Base-by-base conservation (phyloP, 1,140 invertebrate species). In the Trichomalopsis sarcophagae region DNA sequence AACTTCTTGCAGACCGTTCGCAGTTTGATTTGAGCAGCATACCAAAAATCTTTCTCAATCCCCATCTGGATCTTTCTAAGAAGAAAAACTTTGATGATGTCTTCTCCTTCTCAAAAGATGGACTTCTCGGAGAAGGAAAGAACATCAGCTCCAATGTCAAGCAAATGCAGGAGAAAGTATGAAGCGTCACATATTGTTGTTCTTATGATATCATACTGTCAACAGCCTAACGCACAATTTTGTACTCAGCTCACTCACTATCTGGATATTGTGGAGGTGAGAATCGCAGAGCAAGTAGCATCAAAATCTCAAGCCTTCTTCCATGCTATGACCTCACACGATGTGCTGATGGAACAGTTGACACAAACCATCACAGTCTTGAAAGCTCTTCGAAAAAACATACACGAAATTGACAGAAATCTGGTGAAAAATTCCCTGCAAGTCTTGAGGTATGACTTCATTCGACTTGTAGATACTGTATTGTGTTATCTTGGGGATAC, bases 251-350 rank as follows among this genome's bases (percentile, higher is more conserved):
- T 99, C n/a, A 98, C 97, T 90, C 97, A 98, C 92, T 99, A 99
- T 92, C 94, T 99, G 88, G 98, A 99, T 94, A 96, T 98, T 75
- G 97, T 99, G 47, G 98, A 99, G 94, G 97, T 99, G 86, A 96
- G 97, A 93, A 98, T 99, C 90, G 98, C 98, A 0, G 96, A 97
- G 88, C 98, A 99, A 94, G 98, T 99, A 76, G 97, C 98, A n/a
- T 96, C 97, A 86, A 98, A 98, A 92, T 99, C 98, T 9, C 97
- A 97, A 87, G 98, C 98, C 11, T 99, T 99, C 94, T 99, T 99
- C 91, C 96, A 98, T 93, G 98, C 98, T 11, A 99, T 99, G 97
- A 97, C 98, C 77, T 99, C 98, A 11, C 98, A 99, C 93, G 98
- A 99, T 93, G 96, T 96, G 17, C 95, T 98, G 69, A 97, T 98